These are phyloP conservation scores for Edolisoma coerulescens DNA, from an alignment of 2,113 vertebrate genomes.

Conservation along the genomic window DNA sequence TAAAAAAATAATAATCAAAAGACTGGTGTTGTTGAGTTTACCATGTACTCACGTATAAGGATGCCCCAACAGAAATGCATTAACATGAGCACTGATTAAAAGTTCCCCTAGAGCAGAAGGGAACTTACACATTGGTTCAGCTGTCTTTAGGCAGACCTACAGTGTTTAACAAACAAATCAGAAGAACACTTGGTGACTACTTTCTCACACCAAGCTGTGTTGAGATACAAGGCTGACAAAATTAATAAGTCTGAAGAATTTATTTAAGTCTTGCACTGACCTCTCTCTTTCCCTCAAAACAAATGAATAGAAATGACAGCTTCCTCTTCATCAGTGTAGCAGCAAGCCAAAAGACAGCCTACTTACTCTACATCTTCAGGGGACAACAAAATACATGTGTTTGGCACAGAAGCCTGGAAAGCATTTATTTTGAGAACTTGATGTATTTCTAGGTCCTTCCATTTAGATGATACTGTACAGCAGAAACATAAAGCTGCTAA, in stretches of 20 bases:
- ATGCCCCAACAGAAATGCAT: background rate
- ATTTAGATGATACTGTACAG: constrained; percentile 27
- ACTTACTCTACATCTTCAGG: background rate
- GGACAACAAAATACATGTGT: constrained; percentile 8
- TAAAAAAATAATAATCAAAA: background rate
- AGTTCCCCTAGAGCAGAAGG: background rate
- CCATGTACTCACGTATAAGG: background rate
- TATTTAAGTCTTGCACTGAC: background rate
- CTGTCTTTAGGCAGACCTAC: background rate
- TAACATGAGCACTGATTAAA: background rate
- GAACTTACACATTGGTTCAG: background rate
- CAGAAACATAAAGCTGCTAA: constrained; percentile 54
- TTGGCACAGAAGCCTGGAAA: constrained; percentile 26
- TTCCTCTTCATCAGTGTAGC: background rate
- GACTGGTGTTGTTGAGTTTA: background rate
- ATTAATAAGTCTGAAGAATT: background rate
- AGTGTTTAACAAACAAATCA: background rate
- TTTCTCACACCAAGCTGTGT: background rate
- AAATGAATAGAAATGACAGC: background rate
- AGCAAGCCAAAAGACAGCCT: background rate
- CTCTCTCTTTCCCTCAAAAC: background rate
- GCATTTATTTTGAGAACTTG: constrained; percentile 42
- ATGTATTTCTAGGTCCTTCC: constrained; percentile 46
- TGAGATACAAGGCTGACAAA: background rate
- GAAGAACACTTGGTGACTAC: background rate